Base-by-base conservation (phyloP, 2,797 vertebrate species). In the Acomys russatus region DNA sequence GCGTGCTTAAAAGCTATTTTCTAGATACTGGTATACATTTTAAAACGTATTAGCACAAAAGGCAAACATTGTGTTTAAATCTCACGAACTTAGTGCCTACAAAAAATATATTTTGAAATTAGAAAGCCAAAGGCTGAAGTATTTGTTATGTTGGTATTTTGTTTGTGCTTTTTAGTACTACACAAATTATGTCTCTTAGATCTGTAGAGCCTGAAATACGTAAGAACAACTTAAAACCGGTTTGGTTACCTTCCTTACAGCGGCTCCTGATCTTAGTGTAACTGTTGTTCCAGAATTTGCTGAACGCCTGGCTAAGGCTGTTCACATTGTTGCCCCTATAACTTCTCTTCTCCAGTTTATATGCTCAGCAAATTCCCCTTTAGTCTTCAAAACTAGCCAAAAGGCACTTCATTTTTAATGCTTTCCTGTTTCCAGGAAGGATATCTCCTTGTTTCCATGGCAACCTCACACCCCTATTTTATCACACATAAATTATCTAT, bases 101-200 rank as follows among this genome's bases (percentile, higher is more conserved):
- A 85, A 70, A 38, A 11, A 88, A 61, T 78, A 17, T 84, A 88
- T 51, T 92, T 90, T 90, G 64, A 95, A 92, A 88, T 74, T 80
- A 94, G 38, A 94, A 94, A 95, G 92, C 3, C 33, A 77, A 88
- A 95, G 56, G 3, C 25, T 71, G 18, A 90, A 92, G 33, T 68
- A 17, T 88, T 86, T 87, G 44, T 76, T 86, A 44, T 86, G 2
- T 77, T 94, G 54, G 3, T 38, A 18, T 68, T 59, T 83, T 79
- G 35, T 82, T 28, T 78, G 71, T 88, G 86, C 35, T 83, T 95
- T 94, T 82, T 84, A 78, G 30, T 82, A 68, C 94, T 94, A 92
- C 33, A 73, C 1, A n/a, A 91, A 84, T 44, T 20, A 71, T 82
- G 10, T 54, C 20, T 92, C 68, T 71, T 91, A 77, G 63, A 61